Evolutionary conservation across 2,888 invertebrate genomes (phyloP).

Genomic region (Platerodrilus igneus): DNA sequence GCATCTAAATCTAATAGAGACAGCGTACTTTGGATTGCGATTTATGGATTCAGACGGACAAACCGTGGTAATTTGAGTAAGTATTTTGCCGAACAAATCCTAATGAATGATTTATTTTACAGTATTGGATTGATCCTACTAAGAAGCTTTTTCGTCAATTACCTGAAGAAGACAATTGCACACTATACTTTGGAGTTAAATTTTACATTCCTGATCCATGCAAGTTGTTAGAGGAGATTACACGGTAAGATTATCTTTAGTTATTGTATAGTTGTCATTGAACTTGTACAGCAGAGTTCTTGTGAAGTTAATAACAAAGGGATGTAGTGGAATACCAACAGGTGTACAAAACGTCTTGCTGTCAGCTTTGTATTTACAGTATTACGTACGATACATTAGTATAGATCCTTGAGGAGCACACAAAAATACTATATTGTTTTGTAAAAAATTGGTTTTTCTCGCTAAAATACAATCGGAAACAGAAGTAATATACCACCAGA

Average conservation of each 20-base stretch:
- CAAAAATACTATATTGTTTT: too few relatives aligned
- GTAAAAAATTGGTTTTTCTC: too few relatives aligned
- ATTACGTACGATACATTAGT: too few relatives aligned
- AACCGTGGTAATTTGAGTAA: constrained; percentile 60
- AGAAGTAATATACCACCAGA: too few relatives aligned
- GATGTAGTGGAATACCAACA: too few relatives aligned
- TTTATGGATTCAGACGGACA: constrained; percentile 91
- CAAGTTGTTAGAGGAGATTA: constrained; percentile 92
- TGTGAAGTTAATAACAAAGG: too few relatives aligned
- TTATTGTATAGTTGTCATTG: too few relatives aligned
- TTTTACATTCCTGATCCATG: constrained; percentile 97
- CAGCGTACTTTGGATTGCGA: constrained; percentile 92
- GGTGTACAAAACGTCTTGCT: too few relatives aligned
- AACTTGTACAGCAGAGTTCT: too few relatives aligned
- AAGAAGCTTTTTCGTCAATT: constrained; percentile 86
- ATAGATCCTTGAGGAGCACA: too few relatives aligned
- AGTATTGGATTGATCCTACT: constrained; percentile 94
- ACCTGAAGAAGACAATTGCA: constrained; percentile 64
- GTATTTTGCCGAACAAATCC: constrained; percentile 6
- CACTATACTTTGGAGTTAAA: constrained; percentile 94
- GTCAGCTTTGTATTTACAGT: too few relatives aligned
- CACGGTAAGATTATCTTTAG: constrained; percentile 80
- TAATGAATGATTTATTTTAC: constrained; percentile 36
- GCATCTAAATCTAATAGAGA: constrained; percentile 90
- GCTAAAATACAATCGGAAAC: too few relatives aligned